phyloP scores from a whole-genome alignment of 1,140 invertebrate genomes.

The Notospermus geniculatus region DNA sequence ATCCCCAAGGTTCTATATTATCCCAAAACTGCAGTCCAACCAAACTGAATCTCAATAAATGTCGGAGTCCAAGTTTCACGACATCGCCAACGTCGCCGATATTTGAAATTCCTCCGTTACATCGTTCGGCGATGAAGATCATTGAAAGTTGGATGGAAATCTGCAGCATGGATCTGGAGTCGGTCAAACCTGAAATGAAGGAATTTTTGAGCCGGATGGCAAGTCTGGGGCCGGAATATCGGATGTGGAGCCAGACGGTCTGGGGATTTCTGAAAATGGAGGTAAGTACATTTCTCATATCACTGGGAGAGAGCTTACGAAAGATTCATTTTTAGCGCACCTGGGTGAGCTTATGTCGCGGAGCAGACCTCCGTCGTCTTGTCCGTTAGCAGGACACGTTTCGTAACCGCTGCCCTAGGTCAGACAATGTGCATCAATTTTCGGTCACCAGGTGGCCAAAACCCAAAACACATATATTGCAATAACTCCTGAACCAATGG shows the following conservation, averaged over 20 bases:
- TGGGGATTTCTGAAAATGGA: conserved; percentile 40
- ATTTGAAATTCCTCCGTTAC: conserved; percentile 42
- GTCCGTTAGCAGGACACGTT: too few species aligned
- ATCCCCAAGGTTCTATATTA: neutral
- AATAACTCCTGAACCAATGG: too few species aligned
- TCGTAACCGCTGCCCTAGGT: too few species aligned
- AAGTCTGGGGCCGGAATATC: conserved; percentile 50
- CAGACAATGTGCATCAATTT: too few species aligned
- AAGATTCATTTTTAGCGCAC: too few species aligned
- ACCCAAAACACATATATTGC: too few species aligned
- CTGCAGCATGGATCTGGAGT: conserved; percentile 44
- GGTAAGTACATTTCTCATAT: conserved; percentile 25
- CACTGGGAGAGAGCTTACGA: neutral
- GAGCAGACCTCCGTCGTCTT: conserved; percentile 12
- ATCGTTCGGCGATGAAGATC: conserved; percentile 45
- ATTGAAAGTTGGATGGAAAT: conserved; percentile 50
- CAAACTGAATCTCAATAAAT: conserved; percentile 6
- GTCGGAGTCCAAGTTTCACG: conserved; percentile 15
- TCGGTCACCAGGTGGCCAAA: too few species aligned
- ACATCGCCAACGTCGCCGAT: conserved; percentile 14
- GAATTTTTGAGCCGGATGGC: conserved; percentile 50
- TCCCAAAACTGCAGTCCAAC: neutral
- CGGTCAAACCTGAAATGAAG: conserved; percentile 47
- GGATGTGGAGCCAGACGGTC: conserved; percentile 48
- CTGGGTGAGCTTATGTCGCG: neutral